phyloP scores from a whole-genome alignment of 2,888 invertebrate species.

The Pseudococcus viburni region DNA sequence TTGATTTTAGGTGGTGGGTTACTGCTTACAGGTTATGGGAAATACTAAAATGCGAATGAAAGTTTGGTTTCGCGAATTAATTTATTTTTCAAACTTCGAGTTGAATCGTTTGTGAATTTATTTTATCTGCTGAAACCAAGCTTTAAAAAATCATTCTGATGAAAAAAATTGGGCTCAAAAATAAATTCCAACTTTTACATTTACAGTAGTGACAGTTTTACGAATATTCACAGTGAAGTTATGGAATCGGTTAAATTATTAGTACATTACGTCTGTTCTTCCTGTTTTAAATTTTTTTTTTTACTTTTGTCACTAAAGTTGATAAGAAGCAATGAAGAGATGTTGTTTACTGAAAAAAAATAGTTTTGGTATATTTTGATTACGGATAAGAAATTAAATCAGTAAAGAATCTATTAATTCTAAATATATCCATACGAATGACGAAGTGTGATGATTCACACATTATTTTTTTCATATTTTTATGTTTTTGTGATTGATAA shows the following conservation, averaged over 20 bases:
- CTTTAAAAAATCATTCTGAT: background rate
- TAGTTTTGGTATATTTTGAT: no score
- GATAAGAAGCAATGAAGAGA: no score
- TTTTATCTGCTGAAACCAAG: background rate
- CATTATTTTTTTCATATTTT: no score
- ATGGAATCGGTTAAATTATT: background rate
- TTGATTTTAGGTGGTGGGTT: background rate
- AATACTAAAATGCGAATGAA: background rate
- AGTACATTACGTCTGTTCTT: no score
- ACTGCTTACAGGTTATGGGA: background rate
- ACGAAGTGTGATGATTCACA: no score
- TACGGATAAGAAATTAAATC: no score
- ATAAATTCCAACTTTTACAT: background rate
- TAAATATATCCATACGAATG: no score
- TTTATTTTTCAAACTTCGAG: background rate
- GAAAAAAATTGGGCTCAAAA: background rate
- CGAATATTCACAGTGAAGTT: background rate
- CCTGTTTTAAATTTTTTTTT: no score
- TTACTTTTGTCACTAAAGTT: no score
- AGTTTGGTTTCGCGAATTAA: constrained; percentile 10
- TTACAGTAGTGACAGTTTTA: background rate
- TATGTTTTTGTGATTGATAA: no score
- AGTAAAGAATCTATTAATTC: no score
- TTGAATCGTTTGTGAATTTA: background rate
- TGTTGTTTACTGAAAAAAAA: no score